phyloP scores from a whole-genome alignment of 1,140 invertebrate species.

The Bombus difficillimus region DNA sequence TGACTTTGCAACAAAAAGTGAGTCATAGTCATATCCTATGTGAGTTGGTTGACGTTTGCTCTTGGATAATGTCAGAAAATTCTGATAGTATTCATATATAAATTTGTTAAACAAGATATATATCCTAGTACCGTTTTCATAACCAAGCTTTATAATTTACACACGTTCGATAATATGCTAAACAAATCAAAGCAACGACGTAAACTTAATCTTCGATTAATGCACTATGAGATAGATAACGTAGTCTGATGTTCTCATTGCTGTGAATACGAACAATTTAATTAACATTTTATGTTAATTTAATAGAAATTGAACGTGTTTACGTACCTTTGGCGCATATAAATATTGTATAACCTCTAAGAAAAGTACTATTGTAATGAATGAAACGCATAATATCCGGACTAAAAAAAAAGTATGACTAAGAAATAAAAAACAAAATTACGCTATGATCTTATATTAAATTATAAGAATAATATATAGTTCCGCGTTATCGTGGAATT shows the following conservation, averaged over 20 bases:
- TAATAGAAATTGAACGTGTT: no score
- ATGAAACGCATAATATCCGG: no score
- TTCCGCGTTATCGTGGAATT: no score
- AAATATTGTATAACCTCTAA: no score
- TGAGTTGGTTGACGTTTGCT: not conserved
- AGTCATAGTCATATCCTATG: not conserved
- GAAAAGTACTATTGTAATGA: no score
- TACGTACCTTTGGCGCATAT: no score
- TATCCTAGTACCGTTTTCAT: not conserved
- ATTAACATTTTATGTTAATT: not conserved
- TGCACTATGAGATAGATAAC: not conserved
- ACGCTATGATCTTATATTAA: no score
- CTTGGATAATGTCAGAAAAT: not conserved
- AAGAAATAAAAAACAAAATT: no score
- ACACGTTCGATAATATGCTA: not conserved
- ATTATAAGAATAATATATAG: no score
- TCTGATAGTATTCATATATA: not conserved
- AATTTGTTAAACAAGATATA: not conserved
- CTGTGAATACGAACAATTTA: no score
- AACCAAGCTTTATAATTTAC: not conserved
- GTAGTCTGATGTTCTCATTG: not conserved
- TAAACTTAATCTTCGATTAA: not conserved
- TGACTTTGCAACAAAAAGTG: conserved; percentile 25
- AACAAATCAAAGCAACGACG: not conserved
- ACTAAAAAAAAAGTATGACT: no score